These are phyloP conservation scores for Phthorimaea operculella DNA, from an alignment of 1,140 invertebrate genomes.

Conservation along the genomic window DNA sequence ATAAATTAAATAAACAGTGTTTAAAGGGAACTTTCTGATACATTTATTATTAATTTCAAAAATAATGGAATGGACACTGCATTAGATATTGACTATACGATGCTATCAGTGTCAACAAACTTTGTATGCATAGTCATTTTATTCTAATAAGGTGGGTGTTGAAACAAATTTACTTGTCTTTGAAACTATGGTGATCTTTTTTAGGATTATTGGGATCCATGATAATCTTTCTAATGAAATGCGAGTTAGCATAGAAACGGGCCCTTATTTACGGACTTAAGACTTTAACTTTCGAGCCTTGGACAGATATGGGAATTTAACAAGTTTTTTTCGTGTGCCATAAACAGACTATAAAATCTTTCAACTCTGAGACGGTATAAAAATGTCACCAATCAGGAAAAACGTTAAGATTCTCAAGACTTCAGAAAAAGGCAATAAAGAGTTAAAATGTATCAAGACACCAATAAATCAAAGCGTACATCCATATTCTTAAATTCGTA, in stretches of 20 bases:
- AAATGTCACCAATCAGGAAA: no score
- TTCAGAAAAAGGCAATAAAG: no score
- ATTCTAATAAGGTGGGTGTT: background rate
- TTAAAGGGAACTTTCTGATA: background rate
- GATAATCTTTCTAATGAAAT: background rate
- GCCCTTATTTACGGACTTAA: slow-evolving; percentile 9
- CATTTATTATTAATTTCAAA: background rate
- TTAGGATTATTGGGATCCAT: slow-evolving; percentile 2
- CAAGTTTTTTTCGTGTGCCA: no score
- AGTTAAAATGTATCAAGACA: slow-evolving; percentile 5
- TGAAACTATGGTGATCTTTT: background rate
- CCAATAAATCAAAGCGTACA: slow-evolving; percentile 15
- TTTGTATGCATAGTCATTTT: background rate
- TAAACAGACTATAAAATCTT: no score
- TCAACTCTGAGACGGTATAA: no score
- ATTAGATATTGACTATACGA: no score
- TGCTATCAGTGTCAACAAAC: no score
- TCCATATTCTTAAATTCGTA: no score
- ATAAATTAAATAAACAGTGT: slow-evolving; percentile 6
- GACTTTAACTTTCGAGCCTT: background rate
- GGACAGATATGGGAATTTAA: no score
- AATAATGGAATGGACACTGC: background rate
- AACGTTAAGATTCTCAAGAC: no score
- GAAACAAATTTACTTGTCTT: background rate
- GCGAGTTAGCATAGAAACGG: slow-evolving; percentile 12